Conservation (phyloP, 2,113 vertebrate species). For the Phrynocephalus versicolor region DNA sequence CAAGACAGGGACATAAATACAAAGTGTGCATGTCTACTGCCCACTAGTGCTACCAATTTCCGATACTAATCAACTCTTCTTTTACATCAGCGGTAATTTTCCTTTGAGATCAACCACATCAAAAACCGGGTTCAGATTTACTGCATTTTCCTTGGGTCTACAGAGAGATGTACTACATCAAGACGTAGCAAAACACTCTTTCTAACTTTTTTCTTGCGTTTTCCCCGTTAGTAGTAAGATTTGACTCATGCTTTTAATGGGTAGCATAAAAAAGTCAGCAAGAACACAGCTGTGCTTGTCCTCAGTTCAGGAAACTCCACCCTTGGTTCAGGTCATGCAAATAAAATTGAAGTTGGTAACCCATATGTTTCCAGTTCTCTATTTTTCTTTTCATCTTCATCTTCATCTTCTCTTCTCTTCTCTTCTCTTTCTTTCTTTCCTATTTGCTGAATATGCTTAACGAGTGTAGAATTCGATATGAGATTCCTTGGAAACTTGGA, state of each 20-base stretch:
- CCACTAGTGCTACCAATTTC: not conserved
- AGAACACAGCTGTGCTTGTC: not conserved
- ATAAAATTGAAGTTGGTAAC: not conserved
- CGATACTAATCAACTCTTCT: not conserved
- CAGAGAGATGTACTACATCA: not conserved
- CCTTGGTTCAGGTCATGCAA: not conserved
- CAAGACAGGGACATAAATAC: too few relatives aligned
- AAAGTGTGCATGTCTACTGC: too few relatives aligned
- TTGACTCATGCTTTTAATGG: constrained; percentile 12
- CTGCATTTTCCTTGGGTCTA: not conserved
- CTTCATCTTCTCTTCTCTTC: too few relatives aligned
- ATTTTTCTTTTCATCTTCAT: too few relatives aligned
- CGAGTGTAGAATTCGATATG: not conserved
- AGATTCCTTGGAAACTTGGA: not conserved
- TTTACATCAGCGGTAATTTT: not conserved
- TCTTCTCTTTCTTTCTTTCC: too few relatives aligned
- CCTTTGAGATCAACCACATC: not conserved
- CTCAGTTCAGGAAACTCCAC: constrained; percentile 13
- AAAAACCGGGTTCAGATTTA: not conserved
- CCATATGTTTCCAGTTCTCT: not conserved
- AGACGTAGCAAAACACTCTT: not conserved
- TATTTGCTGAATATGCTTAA: not conserved
- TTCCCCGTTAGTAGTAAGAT: not conserved
- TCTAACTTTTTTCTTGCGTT: not conserved
- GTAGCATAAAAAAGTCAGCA: not conserved